Conservation (phyloP, 2,113 vertebrate genomes). For the Engystomops pustulosus region DNA sequence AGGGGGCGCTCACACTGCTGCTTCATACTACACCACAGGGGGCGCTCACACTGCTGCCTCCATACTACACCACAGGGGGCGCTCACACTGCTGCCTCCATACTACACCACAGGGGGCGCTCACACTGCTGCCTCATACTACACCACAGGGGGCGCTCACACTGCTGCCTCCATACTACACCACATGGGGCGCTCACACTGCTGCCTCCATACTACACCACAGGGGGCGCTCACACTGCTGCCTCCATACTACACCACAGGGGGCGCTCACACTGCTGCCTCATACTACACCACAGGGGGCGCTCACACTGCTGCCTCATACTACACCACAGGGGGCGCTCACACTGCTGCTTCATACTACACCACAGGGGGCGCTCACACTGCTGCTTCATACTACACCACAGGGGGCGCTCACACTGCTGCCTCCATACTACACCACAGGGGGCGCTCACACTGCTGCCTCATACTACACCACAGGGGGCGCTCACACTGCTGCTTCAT, state of each 20-base stretch:
- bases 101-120: neutral
- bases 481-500: too few species aligned
- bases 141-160: neutral
- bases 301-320: too few species aligned
- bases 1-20: neutral
- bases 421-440: too few species aligned
- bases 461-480: neutral
- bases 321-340: too few species aligned
- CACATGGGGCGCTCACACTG: too few species aligned
- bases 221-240: neutral
- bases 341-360: neutral
- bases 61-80: too few species aligned
- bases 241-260: neutral
- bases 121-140: neutral
- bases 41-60: too few species aligned
- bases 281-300: neutral
- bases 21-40: neutral
- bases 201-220: too few species aligned
- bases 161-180: too few species aligned
- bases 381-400: neutral
- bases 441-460: neutral
- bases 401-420: neutral
- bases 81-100: neutral
- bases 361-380: neutral
- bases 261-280: neutral